Percentiles rank a stretch among this genome's conserved stretches.
phyloP scores from a whole-genome alignment of 2,888 invertebrate species.

The Epistrophe grossulariae region DNA sequence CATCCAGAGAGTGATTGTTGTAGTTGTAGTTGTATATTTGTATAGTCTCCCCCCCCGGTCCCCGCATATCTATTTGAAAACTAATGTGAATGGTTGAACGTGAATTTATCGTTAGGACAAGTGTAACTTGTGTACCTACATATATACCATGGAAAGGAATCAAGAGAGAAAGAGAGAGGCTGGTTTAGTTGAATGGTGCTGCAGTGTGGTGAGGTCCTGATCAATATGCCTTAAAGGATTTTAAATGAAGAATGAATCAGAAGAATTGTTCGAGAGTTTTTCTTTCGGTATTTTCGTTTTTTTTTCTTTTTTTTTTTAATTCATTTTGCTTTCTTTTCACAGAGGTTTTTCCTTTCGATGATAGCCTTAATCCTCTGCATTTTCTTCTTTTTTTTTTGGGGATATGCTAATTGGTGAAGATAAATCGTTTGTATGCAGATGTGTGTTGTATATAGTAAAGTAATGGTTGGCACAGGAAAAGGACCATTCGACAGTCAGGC shows the following conservation, averaged over 20 bases:
- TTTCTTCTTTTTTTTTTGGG: slow-evolving; percentile 23
- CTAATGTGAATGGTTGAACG: slow-evolving; percentile 71
- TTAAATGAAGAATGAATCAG: slow-evolving; percentile 65
- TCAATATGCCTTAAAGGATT: slow-evolving; percentile 58
- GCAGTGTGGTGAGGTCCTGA: slow-evolving; percentile 16
- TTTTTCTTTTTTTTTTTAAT: neutral
- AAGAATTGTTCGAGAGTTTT: slow-evolving; percentile 61
- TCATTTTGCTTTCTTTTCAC: slow-evolving; percentile 25
- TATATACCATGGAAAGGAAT: neutral
- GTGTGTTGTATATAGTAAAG: slow-evolving; percentile 43
- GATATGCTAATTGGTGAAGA: slow-evolving; percentile 73
- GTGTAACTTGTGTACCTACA: slow-evolving; percentile 63
- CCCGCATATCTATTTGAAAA: slow-evolving; percentile 45
- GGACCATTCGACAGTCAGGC: neutral
- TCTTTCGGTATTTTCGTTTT: slow-evolving; percentile 12
- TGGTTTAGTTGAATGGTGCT: neutral
- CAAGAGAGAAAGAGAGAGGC: neutral
- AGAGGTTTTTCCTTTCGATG: slow-evolving; percentile 47
- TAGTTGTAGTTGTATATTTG: slow-evolving; percentile 7
- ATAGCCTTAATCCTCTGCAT: slow-evolving; percentile 71
- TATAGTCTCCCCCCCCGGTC: slow-evolving; percentile 10
- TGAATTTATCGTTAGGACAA: slow-evolving; percentile 72
- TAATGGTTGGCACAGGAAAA: slow-evolving; percentile 38
- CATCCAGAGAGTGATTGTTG: neutral
- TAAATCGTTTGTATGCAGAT: slow-evolving; percentile 75